Evolutionary conservation across 1,140 invertebrate species (phyloP).

Genomic region (Battus philenor): DNA sequence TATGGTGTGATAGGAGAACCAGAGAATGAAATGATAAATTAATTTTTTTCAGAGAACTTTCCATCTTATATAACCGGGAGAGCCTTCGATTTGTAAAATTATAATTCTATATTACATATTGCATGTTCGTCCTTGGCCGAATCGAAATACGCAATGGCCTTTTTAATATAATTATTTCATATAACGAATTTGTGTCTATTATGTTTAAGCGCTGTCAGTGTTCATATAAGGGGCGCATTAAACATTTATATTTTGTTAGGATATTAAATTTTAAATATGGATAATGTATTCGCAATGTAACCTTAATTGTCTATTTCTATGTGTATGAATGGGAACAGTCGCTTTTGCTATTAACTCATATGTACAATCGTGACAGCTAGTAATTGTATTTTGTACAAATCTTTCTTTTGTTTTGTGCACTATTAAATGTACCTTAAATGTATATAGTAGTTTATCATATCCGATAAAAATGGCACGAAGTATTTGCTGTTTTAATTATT

Average conservation of each 20-base stretch:
- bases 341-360: conserved; percentile 5
- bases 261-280: conserved; percentile 9
- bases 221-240: neutral
- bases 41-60: too few species aligned
- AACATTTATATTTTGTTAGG: conserved; percentile 13
- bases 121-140: neutral
- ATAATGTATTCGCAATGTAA: conserved; percentile 7
- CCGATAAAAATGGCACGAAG: conserved; percentile 6
- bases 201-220: neutral
- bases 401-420: conserved; percentile 14
- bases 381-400: conserved; percentile 15
- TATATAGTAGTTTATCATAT: conserved; percentile 15
- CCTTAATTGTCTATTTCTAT: conserved; percentile 14
- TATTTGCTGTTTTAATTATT: conserved; percentile 3
- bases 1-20: too few species aligned
- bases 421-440: conserved; percentile 12
- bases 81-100: neutral
- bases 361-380: conserved; percentile 13
- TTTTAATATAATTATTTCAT: conserved; percentile 5
- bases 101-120: neutral
- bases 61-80: neutral
- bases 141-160: neutral
- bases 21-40: too few species aligned
- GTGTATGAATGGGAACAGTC: conserved; percentile 14
- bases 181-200: conserved; percentile 15